Conservation (phyloP, 2,888 invertebrate genomes). For the Blastobasis adustella region DNA sequence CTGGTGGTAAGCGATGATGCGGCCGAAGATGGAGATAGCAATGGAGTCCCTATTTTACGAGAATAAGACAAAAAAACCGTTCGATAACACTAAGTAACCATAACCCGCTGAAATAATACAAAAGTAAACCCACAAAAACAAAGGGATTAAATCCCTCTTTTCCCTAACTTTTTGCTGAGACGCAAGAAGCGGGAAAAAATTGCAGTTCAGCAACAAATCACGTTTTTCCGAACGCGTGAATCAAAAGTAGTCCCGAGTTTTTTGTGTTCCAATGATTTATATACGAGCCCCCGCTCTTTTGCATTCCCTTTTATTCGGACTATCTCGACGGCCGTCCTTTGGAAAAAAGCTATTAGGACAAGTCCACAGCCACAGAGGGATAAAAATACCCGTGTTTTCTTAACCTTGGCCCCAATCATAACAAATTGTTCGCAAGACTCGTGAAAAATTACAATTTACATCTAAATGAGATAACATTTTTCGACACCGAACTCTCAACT, state of each 20-base stretch:
- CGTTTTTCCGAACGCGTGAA: slow-evolving; percentile 17
- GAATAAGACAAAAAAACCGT: no score
- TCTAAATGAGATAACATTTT: background rate
- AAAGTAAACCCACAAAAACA: no score
- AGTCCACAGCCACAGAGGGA: slow-evolving; percentile 8
- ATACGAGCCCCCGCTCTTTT: slow-evolving; percentile 31
- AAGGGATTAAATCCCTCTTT: background rate
- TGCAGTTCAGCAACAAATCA: slow-evolving; percentile 21
- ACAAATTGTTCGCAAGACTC: background rate
- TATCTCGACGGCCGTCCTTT: slow-evolving; percentile 23
- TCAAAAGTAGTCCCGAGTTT: slow-evolving; percentile 26
- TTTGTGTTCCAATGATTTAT: slow-evolving; percentile 40
- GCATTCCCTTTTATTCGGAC: slow-evolving; percentile 29
- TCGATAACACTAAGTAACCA: no score
- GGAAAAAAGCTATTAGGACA: slow-evolving; percentile 18
- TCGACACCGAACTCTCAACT: background rate
- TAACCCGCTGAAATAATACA: no score
- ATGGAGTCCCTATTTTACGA: no score
- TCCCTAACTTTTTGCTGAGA: background rate
- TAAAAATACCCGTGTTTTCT: no score
- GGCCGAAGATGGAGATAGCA: no score
- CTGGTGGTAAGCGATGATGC: no score
- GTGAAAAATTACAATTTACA: background rate
- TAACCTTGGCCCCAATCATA: background rate
- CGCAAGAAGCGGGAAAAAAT: slow-evolving; percentile 7